phyloP scores from a whole-genome alignment of 2,113 vertebrate species.

The Menidia beryllina region DNA sequence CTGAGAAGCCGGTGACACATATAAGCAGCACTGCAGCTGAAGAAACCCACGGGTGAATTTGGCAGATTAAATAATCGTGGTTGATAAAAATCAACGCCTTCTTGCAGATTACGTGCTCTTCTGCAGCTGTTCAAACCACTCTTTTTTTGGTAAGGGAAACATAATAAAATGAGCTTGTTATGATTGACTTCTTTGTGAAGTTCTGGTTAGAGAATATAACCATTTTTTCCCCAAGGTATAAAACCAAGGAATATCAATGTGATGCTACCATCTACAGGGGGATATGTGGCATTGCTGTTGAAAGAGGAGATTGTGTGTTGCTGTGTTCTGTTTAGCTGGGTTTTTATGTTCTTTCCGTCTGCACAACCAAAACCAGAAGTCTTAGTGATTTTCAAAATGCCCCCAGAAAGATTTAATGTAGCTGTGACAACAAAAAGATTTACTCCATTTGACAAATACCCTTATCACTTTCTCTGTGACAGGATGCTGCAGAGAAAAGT shows the following conservation, averaged over 20 bases:
- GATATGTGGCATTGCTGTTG: conserved; percentile 11
- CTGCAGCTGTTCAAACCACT: background rate
- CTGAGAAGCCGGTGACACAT: background rate
- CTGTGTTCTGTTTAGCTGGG: background rate
- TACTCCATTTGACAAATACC: no score
- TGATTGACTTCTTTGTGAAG: background rate
- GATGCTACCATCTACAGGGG: conserved; percentile 57
- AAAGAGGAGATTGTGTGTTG: no score
- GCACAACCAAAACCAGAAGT: background rate
- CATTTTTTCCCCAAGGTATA: background rate
- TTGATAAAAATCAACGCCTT: background rate
- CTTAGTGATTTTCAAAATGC: no score
- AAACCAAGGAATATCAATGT: background rate
- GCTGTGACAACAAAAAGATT: no score
- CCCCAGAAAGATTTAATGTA: no score
- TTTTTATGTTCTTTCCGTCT: background rate
- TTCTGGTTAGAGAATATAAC: background rate
- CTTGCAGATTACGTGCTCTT: background rate
- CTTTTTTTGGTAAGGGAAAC: background rate
- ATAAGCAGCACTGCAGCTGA: background rate
- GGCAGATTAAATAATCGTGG: background rate
- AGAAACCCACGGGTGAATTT: background rate
- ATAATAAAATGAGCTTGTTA: background rate
- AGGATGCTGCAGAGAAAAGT: no score
- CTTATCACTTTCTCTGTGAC: no score